Evolutionary conservation across 2,797 vertebrate genomes (phyloP).

Genomic region (Ctenosaura bakeri): DNA sequence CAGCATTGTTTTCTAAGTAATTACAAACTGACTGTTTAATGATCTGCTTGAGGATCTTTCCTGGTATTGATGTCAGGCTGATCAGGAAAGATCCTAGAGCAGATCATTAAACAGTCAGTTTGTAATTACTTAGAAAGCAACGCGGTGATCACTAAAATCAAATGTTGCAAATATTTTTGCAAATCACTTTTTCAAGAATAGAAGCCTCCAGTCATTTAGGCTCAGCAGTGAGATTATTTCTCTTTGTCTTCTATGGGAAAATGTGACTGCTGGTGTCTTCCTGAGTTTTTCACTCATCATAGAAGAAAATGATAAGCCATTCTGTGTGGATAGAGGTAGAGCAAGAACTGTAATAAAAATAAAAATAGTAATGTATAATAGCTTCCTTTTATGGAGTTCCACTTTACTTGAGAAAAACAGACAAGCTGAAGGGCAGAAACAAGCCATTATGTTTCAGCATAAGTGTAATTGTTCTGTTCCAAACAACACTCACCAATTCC

Average conservation of each 20-base stretch:
- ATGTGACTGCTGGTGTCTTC: conserved; percentile 16
- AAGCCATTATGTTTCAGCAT: conserved; percentile 69
- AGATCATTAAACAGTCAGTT: too few relatives aligned
- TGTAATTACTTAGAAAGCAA: too few relatives aligned
- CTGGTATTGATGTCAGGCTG: too few relatives aligned
- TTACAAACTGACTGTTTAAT: too few relatives aligned
- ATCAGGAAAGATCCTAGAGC: too few relatives aligned
- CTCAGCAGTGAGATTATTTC: not conserved
- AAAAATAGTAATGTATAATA: conserved; percentile 67
- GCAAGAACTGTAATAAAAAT: conserved; percentile 49
- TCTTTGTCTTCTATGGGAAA: not conserved
- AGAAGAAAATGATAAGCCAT: conserved; percentile 61
- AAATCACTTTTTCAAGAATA: too few relatives aligned
- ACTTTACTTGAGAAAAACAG: conserved; percentile 72
- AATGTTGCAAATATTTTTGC: too few relatives aligned
- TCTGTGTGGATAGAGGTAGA: not conserved
- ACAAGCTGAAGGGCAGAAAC: conserved; percentile 70
- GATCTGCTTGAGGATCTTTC: too few relatives aligned
- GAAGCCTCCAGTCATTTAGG: not conserved
- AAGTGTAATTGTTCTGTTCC: conserved; percentile 57
- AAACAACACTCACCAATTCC: conserved; percentile 63
- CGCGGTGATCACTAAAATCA: too few relatives aligned
- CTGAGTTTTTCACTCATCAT: conserved; percentile 45
- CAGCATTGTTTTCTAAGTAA: too few relatives aligned
- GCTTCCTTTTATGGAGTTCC: conserved; percentile 71